These are phyloP conservation scores for Danio aesculapii DNA, from an alignment of 2,797 vertebrate species.

Conservation along the genomic window DNA sequence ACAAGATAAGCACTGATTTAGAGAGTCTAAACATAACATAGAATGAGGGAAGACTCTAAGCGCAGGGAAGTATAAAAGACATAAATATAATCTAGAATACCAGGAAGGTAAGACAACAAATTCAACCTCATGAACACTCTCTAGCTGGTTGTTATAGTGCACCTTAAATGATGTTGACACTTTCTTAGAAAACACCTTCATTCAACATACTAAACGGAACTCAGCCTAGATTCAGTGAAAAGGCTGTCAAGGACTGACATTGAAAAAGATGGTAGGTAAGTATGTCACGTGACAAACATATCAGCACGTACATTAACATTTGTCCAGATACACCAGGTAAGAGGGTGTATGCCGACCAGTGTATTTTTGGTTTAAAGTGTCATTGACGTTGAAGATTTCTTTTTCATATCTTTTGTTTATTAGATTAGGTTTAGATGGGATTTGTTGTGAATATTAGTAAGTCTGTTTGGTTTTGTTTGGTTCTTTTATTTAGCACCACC, in stretches of 20 bases:
- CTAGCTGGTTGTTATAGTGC: slow-evolving; percentile 10
- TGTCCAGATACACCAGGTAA: too few relatives aligned
- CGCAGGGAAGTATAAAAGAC: background rate
- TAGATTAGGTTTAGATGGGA: too few relatives aligned
- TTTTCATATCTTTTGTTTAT: too few relatives aligned
- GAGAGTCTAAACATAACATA: background rate
- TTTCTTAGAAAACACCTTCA: slow-evolving; percentile 6
- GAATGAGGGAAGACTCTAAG: background rate
- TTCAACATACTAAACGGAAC: background rate
- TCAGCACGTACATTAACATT: too few relatives aligned
- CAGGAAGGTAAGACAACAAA: slow-evolving; percentile 11
- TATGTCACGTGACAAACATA: too few relatives aligned
- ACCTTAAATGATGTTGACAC: slow-evolving; percentile 21
- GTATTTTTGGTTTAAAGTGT: too few relatives aligned
- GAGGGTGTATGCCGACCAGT: too few relatives aligned
- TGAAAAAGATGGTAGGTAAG: background rate
- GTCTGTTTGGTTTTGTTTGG: too few relatives aligned
- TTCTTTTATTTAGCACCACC: too few relatives aligned
- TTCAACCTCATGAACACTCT: background rate
- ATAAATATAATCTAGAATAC: slow-evolving; percentile 14
- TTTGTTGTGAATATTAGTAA: too few relatives aligned
- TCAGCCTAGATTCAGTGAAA: slow-evolving; percentile 4
- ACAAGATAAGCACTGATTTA: background rate
- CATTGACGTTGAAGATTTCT: too few relatives aligned
- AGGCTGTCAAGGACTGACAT: background rate